phyloP scores from a whole-genome alignment of 2,113 vertebrate species.

The Aspiorhynchus laticeps region DNA sequence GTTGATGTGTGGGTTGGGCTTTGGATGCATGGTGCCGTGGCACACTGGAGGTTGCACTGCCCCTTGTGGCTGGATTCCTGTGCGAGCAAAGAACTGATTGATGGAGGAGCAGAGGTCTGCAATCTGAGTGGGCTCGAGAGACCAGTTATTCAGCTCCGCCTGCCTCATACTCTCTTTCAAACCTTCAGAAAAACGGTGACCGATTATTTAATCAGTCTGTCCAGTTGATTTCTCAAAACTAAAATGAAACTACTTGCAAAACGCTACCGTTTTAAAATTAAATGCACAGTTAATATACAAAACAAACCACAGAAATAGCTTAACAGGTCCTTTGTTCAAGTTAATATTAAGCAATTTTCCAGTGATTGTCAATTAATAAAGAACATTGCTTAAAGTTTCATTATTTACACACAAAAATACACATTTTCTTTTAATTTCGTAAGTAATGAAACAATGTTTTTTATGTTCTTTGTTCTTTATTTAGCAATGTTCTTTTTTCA shows the following conservation, averaged over 20 bases:
- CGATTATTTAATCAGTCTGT: conserved; percentile 13
- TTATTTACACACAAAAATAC: too few species aligned
- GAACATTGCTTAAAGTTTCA: too few species aligned
- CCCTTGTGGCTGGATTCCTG: conserved; percentile 88
- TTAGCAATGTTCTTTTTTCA: neutral
- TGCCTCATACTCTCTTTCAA: conserved; percentile 93
- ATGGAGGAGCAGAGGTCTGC: conserved; percentile 93
- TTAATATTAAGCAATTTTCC: neutral
- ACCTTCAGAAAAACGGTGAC: conserved; percentile 66
- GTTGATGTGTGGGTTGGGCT: conserved; percentile 87
- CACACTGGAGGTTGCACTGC: conserved; percentile 84
- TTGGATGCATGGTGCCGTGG: conserved; percentile 85
- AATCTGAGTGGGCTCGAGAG: conserved; percentile 89
- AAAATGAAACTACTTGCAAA: neutral
- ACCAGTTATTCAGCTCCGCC: conserved; percentile 93
- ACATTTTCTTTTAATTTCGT: too few species aligned
- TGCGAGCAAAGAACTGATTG: conserved; percentile 91
- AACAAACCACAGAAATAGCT: neutral
- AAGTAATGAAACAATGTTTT: too few species aligned
- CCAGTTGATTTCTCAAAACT: neutral
- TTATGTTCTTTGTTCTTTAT: too few species aligned
- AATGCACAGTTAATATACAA: neutral
- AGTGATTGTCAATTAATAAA: neutral
- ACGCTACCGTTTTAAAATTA: neutral
- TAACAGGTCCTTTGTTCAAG: neutral